A percentile compares a stretch with the other conserved stretches of the same genome.
Conservation (phyloP, 2,113 vertebrate species). For the Menidia beryllina region DNA sequence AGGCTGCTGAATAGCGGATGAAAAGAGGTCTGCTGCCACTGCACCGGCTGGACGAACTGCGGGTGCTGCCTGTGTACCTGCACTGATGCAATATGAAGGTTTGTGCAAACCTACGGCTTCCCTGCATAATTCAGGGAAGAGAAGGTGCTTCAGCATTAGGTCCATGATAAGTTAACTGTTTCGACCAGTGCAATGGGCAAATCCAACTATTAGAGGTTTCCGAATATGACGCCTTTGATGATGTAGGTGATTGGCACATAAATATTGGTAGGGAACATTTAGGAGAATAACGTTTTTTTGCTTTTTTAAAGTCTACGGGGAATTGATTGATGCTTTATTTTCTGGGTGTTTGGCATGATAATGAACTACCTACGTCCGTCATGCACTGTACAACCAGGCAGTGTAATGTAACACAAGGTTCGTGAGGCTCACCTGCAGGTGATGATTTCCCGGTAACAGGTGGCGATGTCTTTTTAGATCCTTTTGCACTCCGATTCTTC, state of each 20-base stretch:
- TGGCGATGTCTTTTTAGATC: conserved; percentile 72
- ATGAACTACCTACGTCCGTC: conserved; percentile 40
- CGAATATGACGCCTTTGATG: conserved; percentile 30
- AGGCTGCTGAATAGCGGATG: conserved; percentile 46
- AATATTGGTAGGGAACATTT: conserved; percentile 38
- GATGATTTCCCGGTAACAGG: conserved; percentile 81
- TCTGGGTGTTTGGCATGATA: conserved; percentile 19
- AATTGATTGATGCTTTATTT: conserved; percentile 27
- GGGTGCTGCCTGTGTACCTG: conserved; percentile 52
- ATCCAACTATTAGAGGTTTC: conserved; percentile 20
- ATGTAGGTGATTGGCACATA: conserved; percentile 29
- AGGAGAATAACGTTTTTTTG: conserved; percentile 6
- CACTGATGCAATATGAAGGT: conserved; percentile 46
- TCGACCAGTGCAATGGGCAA: conserved; percentile 23
- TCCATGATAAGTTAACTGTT: conserved; percentile 34
- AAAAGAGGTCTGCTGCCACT: conserved; percentile 58
- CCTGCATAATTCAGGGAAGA: conserved; percentile 18
- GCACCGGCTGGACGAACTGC: conserved; percentile 65
- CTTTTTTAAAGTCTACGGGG: conserved; percentile 52
- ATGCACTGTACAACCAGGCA: conserved; percentile 11
- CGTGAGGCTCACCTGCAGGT: conserved; percentile 78
- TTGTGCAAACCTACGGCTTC: conserved; percentile 20
- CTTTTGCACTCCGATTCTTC: conserved; percentile 48
- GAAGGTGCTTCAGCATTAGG: conserved; percentile 21
- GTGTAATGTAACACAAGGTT: conserved; percentile 8